Evolutionary conservation across 1,140 invertebrate genomes (phyloP).

Genomic region (Lepidurus arcticus): DNA sequence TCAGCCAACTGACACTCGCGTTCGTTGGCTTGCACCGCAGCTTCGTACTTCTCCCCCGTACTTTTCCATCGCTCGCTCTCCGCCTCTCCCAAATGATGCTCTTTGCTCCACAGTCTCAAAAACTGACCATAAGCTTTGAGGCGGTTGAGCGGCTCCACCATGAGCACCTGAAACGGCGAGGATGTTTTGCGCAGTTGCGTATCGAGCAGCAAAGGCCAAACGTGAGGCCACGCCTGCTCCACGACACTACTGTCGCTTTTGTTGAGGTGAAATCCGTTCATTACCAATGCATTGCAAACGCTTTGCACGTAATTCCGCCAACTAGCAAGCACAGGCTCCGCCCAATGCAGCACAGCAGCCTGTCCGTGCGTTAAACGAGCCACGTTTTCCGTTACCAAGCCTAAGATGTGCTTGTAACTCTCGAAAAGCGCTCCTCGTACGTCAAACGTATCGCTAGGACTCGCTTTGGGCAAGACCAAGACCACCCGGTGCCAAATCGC

Average conservation of each 20-base stretch:
- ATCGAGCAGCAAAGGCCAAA: slow-evolving; percentile 29
- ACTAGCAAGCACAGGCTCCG: neutral
- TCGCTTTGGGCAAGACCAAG: neutral
- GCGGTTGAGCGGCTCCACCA: slow-evolving; percentile 33
- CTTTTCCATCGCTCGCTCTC: neutral
- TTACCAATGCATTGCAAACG: slow-evolving; percentile 66
- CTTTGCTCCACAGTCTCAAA: neutral
- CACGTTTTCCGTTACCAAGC: neutral
- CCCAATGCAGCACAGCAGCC: neutral
- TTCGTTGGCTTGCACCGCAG: neutral
- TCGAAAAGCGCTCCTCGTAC: neutral
- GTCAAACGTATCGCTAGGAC: neutral
- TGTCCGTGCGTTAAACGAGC: neutral
- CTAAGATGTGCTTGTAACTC: neutral
- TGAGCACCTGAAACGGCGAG: slow-evolving; percentile 36
- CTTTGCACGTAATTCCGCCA: neutral
- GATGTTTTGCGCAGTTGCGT: slow-evolving; percentile 34
- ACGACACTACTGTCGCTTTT: slow-evolving; percentile 35
- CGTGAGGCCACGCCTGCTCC: slow-evolving; percentile 30
- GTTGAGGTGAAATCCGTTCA: slow-evolving; percentile 40
- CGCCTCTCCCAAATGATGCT: neutral
- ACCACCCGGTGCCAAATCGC: neutral
- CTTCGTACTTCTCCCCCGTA: neutral
- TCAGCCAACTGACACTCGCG: slow-evolving; percentile 56
- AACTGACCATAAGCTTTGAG: slow-evolving; percentile 33